phyloP scores from a whole-genome alignment of 2,797 vertebrate species.

The Ispidina lecontei region DNA sequence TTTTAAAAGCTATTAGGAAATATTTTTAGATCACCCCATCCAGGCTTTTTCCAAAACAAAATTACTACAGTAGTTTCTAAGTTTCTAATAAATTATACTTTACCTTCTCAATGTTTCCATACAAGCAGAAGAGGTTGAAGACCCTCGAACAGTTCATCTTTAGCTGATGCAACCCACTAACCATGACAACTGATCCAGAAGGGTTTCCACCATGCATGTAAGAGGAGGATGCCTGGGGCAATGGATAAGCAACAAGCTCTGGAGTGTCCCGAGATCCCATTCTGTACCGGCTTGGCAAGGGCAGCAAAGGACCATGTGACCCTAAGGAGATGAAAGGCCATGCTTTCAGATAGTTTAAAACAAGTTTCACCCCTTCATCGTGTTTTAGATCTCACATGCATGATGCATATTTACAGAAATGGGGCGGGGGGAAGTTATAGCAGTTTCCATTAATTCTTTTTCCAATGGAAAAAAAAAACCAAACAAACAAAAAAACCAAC shows the following conservation, averaged over 20 bases:
- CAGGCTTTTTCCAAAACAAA: background rate
- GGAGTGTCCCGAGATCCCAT: constrained; percentile 89
- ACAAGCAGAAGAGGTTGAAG: constrained; percentile 98
- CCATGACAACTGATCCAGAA: constrained; percentile 95
- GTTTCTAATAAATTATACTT: constrained; percentile 5
- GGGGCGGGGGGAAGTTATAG: accelerated
- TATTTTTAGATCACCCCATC: background rate
- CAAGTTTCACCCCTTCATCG: background rate
- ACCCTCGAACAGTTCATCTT: constrained; percentile 98
- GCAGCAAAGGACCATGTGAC: constrained; percentile 90
- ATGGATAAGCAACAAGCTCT: constrained; percentile 92
- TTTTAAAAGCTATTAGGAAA: background rate
- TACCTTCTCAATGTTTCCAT: constrained; percentile 98
- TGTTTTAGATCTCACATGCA: background rate
- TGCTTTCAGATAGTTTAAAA: background rate
- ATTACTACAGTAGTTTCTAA: background rate
- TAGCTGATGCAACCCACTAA: constrained; percentile 92
- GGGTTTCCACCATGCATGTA: constrained; percentile 87
- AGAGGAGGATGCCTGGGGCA: constrained; percentile 88
- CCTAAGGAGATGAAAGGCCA: constrained; percentile 77
- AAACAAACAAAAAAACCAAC: too few relatives aligned
- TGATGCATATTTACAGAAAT: background rate
- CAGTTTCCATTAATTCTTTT: background rate
- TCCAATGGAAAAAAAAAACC: background rate
- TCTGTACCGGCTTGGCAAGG: constrained; percentile 91